Evolutionary conservation across 2,113 vertebrate genomes (phyloP).

Genomic region (Hippocampus barbouri): DNA sequence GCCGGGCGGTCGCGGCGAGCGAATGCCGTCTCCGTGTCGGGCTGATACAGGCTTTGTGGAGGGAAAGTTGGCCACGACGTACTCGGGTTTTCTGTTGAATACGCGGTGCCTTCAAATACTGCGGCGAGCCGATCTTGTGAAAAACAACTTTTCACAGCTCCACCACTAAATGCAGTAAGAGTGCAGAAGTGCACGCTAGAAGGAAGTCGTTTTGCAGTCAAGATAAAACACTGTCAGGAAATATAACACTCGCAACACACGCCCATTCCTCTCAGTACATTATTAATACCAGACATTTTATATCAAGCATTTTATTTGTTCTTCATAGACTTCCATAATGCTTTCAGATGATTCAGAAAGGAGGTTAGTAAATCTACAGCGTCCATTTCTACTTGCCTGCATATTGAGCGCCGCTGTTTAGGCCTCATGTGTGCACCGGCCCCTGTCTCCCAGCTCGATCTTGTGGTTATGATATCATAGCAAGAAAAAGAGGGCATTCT

Average conservation of each 20-base stretch:
- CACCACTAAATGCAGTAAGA: not conserved
- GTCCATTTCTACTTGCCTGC: constrained; percentile 59
- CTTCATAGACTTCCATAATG: constrained; percentile 65
- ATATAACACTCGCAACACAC: constrained; percentile 50
- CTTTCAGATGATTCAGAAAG: constrained; percentile 67
- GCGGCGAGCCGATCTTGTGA: not conserved
- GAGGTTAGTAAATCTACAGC: constrained; percentile 70
- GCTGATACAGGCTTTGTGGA: constrained; percentile 53
- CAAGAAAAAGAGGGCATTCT: constrained; percentile 74
- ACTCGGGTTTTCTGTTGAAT: not conserved
- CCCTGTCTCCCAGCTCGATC: constrained; percentile 71
- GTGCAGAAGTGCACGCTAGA: constrained; percentile 11
- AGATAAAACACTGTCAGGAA: constrained; percentile 48
- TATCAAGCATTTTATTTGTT: constrained; percentile 71
- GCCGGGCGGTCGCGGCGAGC: constrained; percentile 56
- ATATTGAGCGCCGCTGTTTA: constrained; percentile 65
- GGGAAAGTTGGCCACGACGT: constrained; percentile 15
- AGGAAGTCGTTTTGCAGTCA: constrained; percentile 25
- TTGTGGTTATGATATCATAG: constrained; percentile 83
- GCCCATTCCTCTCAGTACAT: constrained; percentile 54
- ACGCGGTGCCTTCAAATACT: not conserved
- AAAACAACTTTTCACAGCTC: constrained; percentile 24
- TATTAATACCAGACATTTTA: constrained; percentile 72
- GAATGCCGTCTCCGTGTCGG: constrained; percentile 52
- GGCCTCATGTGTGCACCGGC: constrained; percentile 63